Evolutionary conservation across 2,888 invertebrate genomes (phyloP).

Genomic region (Paralinhomoeus sp.): DNA sequence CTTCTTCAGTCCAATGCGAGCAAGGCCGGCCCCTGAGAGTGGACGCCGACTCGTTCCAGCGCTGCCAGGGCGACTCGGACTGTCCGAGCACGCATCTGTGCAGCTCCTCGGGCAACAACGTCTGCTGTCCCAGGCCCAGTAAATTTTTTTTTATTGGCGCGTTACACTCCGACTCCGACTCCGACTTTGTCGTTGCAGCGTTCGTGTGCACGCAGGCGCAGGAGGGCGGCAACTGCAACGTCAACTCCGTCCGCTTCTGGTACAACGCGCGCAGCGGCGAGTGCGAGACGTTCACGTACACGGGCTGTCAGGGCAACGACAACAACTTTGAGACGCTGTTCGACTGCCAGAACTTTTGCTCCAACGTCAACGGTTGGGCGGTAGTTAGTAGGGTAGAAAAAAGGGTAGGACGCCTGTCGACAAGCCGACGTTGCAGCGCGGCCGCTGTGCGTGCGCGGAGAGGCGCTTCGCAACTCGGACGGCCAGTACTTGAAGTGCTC

Average conservation of each 20-base stretch:
- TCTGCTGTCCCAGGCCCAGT: conserved; percentile 23
- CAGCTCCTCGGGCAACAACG: conserved; percentile 6
- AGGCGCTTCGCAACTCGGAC: conserved; percentile 4
- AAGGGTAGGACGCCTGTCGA: no score
- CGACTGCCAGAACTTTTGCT: conserved; percentile 8
- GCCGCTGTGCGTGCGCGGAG: conserved; percentile 4
- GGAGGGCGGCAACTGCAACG: neutral
- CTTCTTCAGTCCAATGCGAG: neutral
- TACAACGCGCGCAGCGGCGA: conserved; percentile 5
- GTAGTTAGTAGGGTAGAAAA: no score
- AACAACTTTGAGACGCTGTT: conserved; percentile 22
- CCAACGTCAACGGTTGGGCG: conserved; percentile 1
- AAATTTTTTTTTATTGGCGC: neutral
- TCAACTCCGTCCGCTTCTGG: neutral
- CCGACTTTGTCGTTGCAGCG: no score
- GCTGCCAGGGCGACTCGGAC: conserved; percentile 19
- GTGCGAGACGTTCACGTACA: conserved; percentile 22
- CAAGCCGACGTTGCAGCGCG: no score
- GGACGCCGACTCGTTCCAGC: conserved; percentile 6
- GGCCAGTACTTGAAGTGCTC: conserved; percentile 3
- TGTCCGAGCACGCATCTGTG: conserved; percentile 23
- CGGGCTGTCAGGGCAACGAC: conserved; percentile 20
- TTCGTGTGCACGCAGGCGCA: neutral
- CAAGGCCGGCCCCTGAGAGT: neutral
- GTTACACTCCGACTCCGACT: no score